Percentiles rank a stretch among this genome's conserved stretches.
Evolutionary conservation across 1,140 invertebrate genomes (phyloP).

Genomic region (Leptinotarsa lineolata): DNA sequence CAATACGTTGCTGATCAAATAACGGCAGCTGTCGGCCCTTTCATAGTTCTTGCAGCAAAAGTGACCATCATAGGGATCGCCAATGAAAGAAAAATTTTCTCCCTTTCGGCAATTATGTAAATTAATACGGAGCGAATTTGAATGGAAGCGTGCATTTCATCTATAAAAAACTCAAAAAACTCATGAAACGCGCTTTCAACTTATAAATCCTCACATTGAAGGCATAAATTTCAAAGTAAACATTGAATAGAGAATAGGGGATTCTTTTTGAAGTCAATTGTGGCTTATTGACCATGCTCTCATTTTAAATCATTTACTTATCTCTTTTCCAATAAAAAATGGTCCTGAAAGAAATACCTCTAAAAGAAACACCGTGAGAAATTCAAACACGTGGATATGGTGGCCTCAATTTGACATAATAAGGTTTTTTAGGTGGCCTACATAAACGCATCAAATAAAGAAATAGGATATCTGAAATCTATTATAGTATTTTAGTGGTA

Average conservation of each 20-base stretch:
- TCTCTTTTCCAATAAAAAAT: background rate
- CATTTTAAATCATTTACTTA: slow-evolving; percentile 5
- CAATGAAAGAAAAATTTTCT: slow-evolving; percentile 35
- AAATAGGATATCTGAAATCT: slow-evolving; percentile 20
- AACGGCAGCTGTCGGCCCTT: slow-evolving; percentile 10
- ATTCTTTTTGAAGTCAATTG: slow-evolving; percentile 20
- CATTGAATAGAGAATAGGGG: slow-evolving; percentile 12
- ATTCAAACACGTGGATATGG: slow-evolving; percentile 25
- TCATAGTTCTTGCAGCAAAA: background rate
- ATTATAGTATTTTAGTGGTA: slow-evolving; percentile 7
- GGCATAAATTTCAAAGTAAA: slow-evolving; percentile 24
- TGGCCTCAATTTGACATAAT: slow-evolving; percentile 27
- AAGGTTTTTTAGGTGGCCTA: slow-evolving; percentile 21
- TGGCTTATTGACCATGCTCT: slow-evolving; percentile 20
- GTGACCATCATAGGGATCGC: slow-evolving; percentile 14
- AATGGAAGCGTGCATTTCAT: slow-evolving; percentile 8
- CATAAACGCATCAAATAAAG: slow-evolving; percentile 27
- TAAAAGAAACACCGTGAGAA: slow-evolving; percentile 18
- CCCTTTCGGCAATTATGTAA: slow-evolving; percentile 39
- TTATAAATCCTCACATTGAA: slow-evolving; percentile 36
- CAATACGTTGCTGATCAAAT: slow-evolving; percentile 4
- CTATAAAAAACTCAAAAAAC: slow-evolving; percentile 12
- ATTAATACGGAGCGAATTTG: slow-evolving; percentile 28
- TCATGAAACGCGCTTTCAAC: slow-evolving; percentile 25
- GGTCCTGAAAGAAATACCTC: background rate